phyloP scores from a whole-genome alignment of 2,113 vertebrate genomes.

The Eubucco bourcierii region DNA sequence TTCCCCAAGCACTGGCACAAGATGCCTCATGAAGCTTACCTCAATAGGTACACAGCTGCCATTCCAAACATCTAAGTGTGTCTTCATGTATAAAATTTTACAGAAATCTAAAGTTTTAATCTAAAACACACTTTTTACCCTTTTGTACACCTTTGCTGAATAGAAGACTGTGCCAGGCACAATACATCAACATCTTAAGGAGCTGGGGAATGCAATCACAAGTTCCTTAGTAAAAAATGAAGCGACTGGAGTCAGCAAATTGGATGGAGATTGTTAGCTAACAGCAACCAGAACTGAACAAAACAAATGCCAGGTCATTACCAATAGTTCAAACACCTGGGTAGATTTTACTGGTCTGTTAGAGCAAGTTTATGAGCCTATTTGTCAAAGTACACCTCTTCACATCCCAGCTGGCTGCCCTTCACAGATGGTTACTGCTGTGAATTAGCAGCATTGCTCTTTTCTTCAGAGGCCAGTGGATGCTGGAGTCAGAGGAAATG shows the following conservation, averaged over 20 bases:
- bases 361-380: neutral
- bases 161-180: neutral
- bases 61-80: neutral
- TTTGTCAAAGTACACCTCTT: neutral
- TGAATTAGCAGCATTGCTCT: neutral
- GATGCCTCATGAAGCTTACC: neutral
- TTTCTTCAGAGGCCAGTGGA: neutral
- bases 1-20: neutral
- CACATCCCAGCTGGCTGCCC: neutral
- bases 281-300: neutral
- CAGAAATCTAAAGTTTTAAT: neutral
- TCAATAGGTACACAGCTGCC: neutral
- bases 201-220: neutral
- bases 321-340: neutral
- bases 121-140: neutral
- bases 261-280: neutral
- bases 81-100: neutral
- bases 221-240: neutral
- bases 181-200: neutral
- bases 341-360: neutral
- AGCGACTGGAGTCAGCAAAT: neutral
- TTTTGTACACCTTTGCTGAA: neutral
- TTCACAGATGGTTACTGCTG: neutral
- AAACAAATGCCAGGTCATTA: neutral
- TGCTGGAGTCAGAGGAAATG: neutral